Percentiles rank a stretch among this genome's conserved stretches.
These are phyloP conservation scores for Gila orcuttii DNA, from an alignment of 2,113 vertebrate species.

Conservation along the genomic window DNA sequence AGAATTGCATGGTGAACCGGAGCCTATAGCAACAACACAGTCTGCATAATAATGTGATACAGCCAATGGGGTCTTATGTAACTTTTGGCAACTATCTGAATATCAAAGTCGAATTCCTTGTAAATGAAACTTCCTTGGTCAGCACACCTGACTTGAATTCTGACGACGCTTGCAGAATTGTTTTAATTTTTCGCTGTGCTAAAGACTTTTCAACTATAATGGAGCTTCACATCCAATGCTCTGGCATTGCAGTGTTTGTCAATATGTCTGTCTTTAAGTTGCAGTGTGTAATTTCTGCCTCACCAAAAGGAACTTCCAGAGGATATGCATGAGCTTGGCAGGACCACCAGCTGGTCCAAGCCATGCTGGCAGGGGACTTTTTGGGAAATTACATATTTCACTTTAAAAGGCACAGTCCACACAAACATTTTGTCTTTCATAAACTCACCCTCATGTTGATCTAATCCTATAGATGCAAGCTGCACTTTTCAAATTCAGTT, in stretches of 20 bases:
- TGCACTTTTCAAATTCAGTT: too few relatives aligned
- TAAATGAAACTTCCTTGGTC: slow-evolving; percentile 12
- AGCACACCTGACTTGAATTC: slow-evolving; percentile 32
- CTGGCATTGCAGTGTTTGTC: slow-evolving; percentile 4
- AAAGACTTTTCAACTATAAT: slow-evolving; percentile 8
- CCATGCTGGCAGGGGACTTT: background rate
- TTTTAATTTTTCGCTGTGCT: slow-evolving; percentile 26
- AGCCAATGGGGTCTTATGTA: slow-evolving; percentile 11
- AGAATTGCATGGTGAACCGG: slow-evolving; percentile 89
- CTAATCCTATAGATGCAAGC: too few relatives aligned
- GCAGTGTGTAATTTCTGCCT: background rate
- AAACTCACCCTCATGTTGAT: background rate
- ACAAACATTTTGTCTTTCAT: background rate
- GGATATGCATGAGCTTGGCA: background rate
- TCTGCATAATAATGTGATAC: slow-evolving; percentile 42
- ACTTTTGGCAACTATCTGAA: slow-evolving; percentile 24
- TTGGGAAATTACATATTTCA: background rate
- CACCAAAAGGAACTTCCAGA: background rate
- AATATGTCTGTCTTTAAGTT: slow-evolving; percentile 7
- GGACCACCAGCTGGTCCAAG: background rate
- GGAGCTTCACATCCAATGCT: slow-evolving; percentile 8
- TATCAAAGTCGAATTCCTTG: slow-evolving; percentile 24
- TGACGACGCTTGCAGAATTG: slow-evolving; percentile 18
- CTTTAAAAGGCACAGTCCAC: background rate
- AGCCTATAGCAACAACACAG: slow-evolving; percentile 77